Percentiles rank a stretch among this genome's conserved stretches.
Conservation (phyloP, 2,113 vertebrate species). For the Colistium nudipinnis region DNA sequence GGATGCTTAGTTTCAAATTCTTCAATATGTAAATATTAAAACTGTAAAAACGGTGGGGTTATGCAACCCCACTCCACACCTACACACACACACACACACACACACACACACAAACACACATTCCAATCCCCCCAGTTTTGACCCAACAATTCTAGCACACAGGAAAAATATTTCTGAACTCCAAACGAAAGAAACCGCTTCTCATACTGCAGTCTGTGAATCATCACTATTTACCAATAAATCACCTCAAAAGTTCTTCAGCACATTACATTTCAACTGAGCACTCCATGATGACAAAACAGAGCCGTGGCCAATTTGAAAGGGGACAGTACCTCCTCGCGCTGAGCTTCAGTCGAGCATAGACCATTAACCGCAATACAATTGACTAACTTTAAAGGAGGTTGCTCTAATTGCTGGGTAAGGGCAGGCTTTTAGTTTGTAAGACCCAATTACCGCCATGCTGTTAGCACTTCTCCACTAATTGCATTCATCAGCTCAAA, state of each 20-base stretch:
- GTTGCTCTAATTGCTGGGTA: constrained; percentile 73
- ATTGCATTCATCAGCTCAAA: constrained; percentile 82
- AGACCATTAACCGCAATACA: constrained; percentile 71
- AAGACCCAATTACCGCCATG: constrained; percentile 74
- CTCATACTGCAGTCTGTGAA: constrained; percentile 46
- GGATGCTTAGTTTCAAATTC: background rate
- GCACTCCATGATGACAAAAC: constrained; percentile 21
- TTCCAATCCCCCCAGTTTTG: too few relatives aligned
- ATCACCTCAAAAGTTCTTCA: constrained; percentile 43
- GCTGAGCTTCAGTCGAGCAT: constrained; percentile 64
- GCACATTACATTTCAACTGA: background rate
- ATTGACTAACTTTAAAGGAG: constrained; percentile 75
- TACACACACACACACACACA: too few relatives aligned
- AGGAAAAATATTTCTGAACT: too few relatives aligned
- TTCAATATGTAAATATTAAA: background rate
- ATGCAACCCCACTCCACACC: too few relatives aligned
- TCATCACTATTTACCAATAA: constrained; percentile 44
- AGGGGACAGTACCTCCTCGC: constrained; percentile 22
- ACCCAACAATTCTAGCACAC: too few relatives aligned
- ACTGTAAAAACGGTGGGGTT: too few relatives aligned
- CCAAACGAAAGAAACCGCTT: constrained; percentile 23
- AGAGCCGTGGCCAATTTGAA: constrained; percentile 42
- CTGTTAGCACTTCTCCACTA: constrained; percentile 79
- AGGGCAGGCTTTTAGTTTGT: constrained; percentile 70
- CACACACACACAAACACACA: too few relatives aligned